Conservation (phyloP, 2,888 invertebrate species). For the Tortrix viridana region DNA sequence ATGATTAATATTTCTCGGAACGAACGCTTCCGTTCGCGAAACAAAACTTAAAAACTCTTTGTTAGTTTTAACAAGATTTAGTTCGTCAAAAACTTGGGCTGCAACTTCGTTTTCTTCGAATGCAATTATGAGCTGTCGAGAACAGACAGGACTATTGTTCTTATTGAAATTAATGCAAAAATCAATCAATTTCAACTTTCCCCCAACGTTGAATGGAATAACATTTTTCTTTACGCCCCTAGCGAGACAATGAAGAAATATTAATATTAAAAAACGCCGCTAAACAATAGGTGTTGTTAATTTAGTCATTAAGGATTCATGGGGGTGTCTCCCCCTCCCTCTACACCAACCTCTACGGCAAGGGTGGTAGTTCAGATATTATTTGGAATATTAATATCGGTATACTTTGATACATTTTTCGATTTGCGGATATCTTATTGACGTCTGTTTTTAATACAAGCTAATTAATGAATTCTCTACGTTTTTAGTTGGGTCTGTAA, state of each 20-base stretch:
- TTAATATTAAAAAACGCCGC: slow-evolving; percentile 78
- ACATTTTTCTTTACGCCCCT: slow-evolving; percentile 60
- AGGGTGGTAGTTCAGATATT: slow-evolving; percentile 51
- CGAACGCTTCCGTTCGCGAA: slow-evolving; percentile 11
- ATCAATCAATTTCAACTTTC: slow-evolving; percentile 77
- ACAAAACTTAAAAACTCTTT: slow-evolving; percentile 28
- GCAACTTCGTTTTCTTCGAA: slow-evolving; percentile 46
- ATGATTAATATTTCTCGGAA: slow-evolving; percentile 27
- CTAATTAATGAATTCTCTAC: slow-evolving; percentile 30
- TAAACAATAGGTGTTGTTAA: slow-evolving; percentile 83
- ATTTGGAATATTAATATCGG: slow-evolving; percentile 52
- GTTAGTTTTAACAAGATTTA: slow-evolving; percentile 36
- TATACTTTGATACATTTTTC: slow-evolving; percentile 53
- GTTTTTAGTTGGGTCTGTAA: slow-evolving; percentile 31
- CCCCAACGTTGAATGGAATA: slow-evolving; percentile 49
- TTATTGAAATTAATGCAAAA: slow-evolving; percentile 82
- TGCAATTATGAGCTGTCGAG: slow-evolving; percentile 71
- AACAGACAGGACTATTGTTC: slow-evolving; percentile 74
- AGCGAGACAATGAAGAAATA: slow-evolving; percentile 73
- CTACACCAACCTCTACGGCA: slow-evolving; percentile 38
- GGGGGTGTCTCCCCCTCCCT: slow-evolving; percentile 54
- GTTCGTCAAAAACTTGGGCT: slow-evolving; percentile 41
- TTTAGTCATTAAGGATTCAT: slow-evolving; percentile 82
- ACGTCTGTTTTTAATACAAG: slow-evolving; percentile 40
- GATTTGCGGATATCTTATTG: slow-evolving; percentile 37